Evolutionary conservation across 2,113 vertebrate genomes (phyloP).

Genomic region (Nerophis lumbriciformis): DNA sequence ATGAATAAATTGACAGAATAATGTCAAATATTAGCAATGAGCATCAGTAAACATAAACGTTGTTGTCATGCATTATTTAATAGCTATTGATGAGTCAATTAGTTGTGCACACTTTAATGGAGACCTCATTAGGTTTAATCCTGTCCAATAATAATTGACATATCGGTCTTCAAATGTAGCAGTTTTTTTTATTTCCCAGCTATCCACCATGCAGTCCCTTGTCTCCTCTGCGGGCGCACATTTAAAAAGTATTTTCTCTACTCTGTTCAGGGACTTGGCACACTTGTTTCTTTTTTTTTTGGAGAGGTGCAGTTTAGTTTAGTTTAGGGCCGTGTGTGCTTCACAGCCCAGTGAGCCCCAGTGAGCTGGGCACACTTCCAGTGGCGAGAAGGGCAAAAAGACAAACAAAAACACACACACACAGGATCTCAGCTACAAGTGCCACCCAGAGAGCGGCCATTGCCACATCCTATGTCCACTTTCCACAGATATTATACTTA

Average conservation of each 20-base stretch:
- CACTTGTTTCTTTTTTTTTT: constrained; percentile 13
- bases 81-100: neutral
- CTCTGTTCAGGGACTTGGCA: constrained; percentile 33
- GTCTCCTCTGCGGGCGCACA: neutral
- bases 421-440: constrained; percentile 47
- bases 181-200: neutral
- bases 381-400: constrained; percentile 56
- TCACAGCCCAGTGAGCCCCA: constrained; percentile 54
- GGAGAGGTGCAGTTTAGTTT: constrained; percentile 26
- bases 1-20: neutral
- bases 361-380: constrained; percentile 51
- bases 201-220: neutral
- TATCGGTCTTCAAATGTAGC: neutral
- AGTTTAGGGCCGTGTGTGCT: constrained; percentile 32
- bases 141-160: no score
- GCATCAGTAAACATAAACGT: neutral
- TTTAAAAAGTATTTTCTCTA: neutral
- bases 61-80: neutral
- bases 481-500: neutral
- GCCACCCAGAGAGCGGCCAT: constrained; percentile 16
- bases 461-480: constrained; percentile 14
- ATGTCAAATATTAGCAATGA: neutral
- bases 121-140: neutral
- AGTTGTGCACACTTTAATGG: neutral
- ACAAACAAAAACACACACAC: constrained; percentile 52